Conservation (phyloP, 2,888 invertebrate genomes). For the Dendrolimus houi region DNA sequence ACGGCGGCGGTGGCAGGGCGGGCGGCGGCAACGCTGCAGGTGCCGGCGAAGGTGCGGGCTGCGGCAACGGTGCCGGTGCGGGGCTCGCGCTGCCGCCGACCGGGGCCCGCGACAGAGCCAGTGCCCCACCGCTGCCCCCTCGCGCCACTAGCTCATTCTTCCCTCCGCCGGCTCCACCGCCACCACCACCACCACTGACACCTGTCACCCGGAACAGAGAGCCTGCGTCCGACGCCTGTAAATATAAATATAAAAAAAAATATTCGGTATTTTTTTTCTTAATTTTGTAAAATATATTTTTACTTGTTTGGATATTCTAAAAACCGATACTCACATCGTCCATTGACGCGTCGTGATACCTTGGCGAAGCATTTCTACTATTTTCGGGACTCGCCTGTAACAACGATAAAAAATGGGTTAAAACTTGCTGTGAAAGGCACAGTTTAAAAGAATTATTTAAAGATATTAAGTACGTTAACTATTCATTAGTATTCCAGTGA, state of each 20-base stretch:
- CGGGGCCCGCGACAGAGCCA: constrained; percentile 77
- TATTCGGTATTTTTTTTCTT: neutral
- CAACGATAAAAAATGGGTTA: constrained; percentile 21
- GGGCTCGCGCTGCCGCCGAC: constrained; percentile 78
- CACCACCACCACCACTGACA: constrained; percentile 77
- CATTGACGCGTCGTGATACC: constrained; percentile 69
- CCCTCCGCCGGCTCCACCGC: constrained; percentile 80
- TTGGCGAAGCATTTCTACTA: constrained; percentile 68
- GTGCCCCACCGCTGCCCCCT: constrained; percentile 79
- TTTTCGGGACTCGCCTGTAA: constrained; percentile 72
- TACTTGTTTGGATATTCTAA: neutral
- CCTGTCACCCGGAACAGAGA: constrained; percentile 61
- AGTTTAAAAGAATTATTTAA: too few species aligned
- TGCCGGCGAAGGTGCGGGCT: constrained; percentile 82
- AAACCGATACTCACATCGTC: constrained; percentile 55
- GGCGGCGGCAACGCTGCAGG: constrained; percentile 81
- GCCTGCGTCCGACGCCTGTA: constrained; percentile 63
- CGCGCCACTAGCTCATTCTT: constrained; percentile 78
- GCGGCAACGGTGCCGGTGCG: constrained; percentile 80
- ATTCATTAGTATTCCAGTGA: constrained; percentile 51
- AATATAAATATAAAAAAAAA: constrained; percentile 8
- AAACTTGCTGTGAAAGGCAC: neutral
- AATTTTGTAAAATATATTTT: too few species aligned
- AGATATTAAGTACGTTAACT: constrained; percentile 6
- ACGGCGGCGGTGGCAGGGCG: constrained; percentile 79